Base-by-base conservation (phyloP, 1,140 invertebrate genomes). In the Anagrus nilaparvatae region DNA sequence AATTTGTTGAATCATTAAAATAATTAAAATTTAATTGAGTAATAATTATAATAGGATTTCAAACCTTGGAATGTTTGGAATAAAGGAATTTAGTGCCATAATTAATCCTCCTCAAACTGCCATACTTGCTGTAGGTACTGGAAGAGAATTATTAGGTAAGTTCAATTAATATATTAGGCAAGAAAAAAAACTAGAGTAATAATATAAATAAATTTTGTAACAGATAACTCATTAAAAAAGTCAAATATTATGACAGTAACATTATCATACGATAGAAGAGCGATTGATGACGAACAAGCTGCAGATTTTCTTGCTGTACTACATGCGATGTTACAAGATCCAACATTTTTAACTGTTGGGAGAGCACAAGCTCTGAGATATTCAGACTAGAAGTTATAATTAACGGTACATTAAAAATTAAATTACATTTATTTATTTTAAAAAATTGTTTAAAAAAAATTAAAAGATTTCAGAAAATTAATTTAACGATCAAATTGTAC, bases 51-150 rank as follows among this genome's bases (percentile, higher is more conserved):
- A 14, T 27, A 84, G 79, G 13, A 84, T 99, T 27, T 98, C 95
- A 1, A 99, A 99, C 72, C 71, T 99, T 45, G 96, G 96, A 56
- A 99, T 99, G 96, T 97, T 89, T 66, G 92, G 92, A 63, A 60
- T 91, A 17, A 78, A 75, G 43, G 76, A 85, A 58, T 93, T 94
- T 64, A 81, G 75, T 58, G 88, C 88, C 5, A 90, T 94, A 19
- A 69, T 69, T 48, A 68, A 68, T 57, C 65, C 63, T 30, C 65
- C 65, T 12, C 65, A 68, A 49, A 65, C 57, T 18, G 63, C 60
- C 1, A 63, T 93, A 63, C 64, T 97, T 19, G 92, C 91, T 9
- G 78, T 89, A 51, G 89, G 89, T 24, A 48, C 57, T 3, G 63
- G 64, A 25, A 56, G 55, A 13, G 42, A 58, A 34, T 44, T 60